Evolutionary conservation across 2,113 vertebrate genomes (phyloP).

Genomic region (Zosterops borbonicus): DNA sequence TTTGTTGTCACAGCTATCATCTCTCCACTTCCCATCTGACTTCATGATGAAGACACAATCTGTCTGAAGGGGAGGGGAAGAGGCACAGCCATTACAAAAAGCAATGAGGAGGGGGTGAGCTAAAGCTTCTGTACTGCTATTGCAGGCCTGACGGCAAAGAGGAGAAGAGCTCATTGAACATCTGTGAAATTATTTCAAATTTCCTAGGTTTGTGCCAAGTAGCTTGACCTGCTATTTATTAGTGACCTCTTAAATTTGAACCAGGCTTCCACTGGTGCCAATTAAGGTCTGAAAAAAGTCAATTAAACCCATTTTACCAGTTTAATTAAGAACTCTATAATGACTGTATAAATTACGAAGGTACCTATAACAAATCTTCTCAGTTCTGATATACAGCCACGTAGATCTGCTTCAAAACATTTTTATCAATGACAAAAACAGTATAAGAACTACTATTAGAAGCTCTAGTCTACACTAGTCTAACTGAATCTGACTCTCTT

Average conservation of each 20-base stretch:
- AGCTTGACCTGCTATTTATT: background rate
- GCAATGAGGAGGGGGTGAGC: background rate
- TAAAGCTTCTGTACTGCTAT: background rate
- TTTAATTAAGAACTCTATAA: background rate
- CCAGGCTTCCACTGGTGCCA: background rate
- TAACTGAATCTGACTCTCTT: background rate
- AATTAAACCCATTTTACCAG: background rate
- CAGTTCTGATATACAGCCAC: background rate
- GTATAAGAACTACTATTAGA: background rate
- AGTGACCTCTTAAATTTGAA: background rate
- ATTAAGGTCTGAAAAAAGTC: background rate
- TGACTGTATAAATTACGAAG: background rate
- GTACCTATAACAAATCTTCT: background rate
- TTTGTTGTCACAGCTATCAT: conserved; percentile 71
- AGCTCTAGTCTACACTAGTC: background rate
- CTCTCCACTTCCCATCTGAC: conserved; percentile 77
- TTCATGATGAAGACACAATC: conserved; percentile 80
- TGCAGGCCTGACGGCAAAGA: background rate
- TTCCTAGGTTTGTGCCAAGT: background rate
- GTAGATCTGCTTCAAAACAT: background rate
- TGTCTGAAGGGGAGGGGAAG: background rate
- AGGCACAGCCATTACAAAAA: background rate
- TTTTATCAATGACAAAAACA: background rate
- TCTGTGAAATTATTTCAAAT: background rate
- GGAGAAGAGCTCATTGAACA: background rate